Conservation (phyloP, 2,113 vertebrate species). For the Sceloporus tristichus region DNA sequence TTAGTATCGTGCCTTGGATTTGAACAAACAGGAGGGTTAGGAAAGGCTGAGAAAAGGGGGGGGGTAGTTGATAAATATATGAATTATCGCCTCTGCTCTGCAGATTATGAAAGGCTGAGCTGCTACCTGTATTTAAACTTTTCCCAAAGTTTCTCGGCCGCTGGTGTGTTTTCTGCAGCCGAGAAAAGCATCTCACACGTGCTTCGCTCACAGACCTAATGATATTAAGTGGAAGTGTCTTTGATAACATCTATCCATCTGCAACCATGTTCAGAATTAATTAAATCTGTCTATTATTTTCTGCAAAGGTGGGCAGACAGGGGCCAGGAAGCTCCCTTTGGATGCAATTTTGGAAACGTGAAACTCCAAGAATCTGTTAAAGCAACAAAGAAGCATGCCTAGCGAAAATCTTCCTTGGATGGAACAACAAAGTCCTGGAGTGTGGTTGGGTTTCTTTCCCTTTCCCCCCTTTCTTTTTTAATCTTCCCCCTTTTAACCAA, state of each 20-base stretch:
- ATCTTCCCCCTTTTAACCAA: not conserved
- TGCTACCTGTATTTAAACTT: constrained; percentile 9
- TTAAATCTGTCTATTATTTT: not conserved
- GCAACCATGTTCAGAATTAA: not conserved
- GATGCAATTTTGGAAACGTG: not conserved
- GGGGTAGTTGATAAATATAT: constrained; percentile 44
- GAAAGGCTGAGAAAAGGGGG: not conserved
- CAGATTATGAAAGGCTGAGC: constrained; percentile 11
- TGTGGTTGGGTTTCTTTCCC: not conserved
- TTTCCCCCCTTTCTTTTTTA: not conserved
- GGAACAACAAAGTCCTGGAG: not conserved
- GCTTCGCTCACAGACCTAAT: not conserved
- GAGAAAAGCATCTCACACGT: not conserved
- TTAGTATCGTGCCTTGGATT: not conserved
- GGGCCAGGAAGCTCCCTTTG: not conserved
- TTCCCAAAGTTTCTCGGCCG: constrained; percentile 18
- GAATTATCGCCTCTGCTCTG: constrained; percentile 10
- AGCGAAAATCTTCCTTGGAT: not conserved
- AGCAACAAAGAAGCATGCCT: not conserved
- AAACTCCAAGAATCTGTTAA: not conserved
- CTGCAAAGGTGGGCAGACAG: too few species aligned
- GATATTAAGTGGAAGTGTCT: not conserved
- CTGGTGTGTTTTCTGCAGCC: not conserved
- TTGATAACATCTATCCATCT: not conserved
- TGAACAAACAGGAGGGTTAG: constrained; percentile 6